These are phyloP conservation scores for Anticlea derivata DNA, from an alignment of 2,888 invertebrate species.

Conservation along the genomic window DNA sequence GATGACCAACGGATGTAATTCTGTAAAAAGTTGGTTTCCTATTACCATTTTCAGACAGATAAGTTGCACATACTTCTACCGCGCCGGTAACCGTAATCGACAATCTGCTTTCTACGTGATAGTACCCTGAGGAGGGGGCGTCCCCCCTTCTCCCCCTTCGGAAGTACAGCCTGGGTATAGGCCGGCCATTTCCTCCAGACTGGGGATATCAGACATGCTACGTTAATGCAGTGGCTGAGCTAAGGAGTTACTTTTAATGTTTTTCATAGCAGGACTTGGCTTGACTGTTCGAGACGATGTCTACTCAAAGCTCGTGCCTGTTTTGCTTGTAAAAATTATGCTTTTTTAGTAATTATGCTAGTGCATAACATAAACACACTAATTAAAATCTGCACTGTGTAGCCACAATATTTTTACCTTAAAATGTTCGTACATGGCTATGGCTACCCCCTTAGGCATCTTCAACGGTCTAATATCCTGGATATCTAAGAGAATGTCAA, in stretches of 20 bases:
- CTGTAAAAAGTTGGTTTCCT: too few relatives aligned
- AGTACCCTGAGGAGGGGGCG: slow-evolving; percentile 6
- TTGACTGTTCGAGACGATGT: too few relatives aligned
- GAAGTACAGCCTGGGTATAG: slow-evolving; percentile 47
- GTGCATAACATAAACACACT: too few relatives aligned
- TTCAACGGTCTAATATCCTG: too few relatives aligned
- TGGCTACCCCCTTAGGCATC: too few relatives aligned
- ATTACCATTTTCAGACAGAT: background rate
- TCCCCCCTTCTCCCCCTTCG: slow-evolving; percentile 29
- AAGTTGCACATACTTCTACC: background rate
- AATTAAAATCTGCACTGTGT: too few relatives aligned
- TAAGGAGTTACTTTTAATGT: slow-evolving; percentile 21
- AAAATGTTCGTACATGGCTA: too few relatives aligned
- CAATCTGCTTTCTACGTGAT: slow-evolving; percentile 7
- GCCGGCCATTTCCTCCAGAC: slow-evolving; percentile 57
- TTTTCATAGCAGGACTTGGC: background rate
- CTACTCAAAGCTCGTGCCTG: background rate
- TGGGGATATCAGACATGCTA: slow-evolving; percentile 53
- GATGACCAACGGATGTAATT: too few relatives aligned
- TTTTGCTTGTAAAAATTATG: too few relatives aligned
- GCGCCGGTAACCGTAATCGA: background rate
- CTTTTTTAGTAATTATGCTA: too few relatives aligned
- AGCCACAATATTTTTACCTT: too few relatives aligned
- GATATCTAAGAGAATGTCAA: too few relatives aligned
- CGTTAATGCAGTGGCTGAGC: slow-evolving; percentile 49